Conservation (phyloP, 30 jellyfish, hydroid and myxozoan species). For the Haliclystus octoradiatus region DNA sequence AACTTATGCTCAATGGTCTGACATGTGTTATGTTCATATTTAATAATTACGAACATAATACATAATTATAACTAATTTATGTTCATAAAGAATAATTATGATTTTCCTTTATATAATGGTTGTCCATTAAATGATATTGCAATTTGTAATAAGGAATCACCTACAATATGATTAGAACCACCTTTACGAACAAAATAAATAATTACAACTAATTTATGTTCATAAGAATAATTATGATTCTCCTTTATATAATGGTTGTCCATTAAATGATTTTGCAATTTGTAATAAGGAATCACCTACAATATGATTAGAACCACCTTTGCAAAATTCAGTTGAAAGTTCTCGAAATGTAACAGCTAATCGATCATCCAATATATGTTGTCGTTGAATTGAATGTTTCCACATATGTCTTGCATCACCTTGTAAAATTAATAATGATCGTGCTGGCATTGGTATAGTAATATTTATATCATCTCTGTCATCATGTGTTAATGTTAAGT, state of each 20-base stretch:
- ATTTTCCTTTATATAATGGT: background rate
- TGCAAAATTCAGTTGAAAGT: slow-evolving; percentile 29
- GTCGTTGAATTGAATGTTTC: slow-evolving; percentile 64
- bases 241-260: slow-evolving; percentile 9
- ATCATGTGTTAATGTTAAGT: slow-evolving; percentile 50
- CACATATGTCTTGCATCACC: slow-evolving; percentile 72
- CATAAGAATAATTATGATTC: no score
- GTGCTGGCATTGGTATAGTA: slow-evolving; percentile 66
- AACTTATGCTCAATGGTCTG: no score
- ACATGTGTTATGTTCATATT: no score
- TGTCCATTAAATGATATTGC: slow-evolving; percentile 54
- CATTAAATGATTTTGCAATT: slow-evolving; percentile 48
- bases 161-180: slow-evolving; percentile 25
- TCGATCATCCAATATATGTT: slow-evolving; percentile 31
- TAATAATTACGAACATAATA: no score
- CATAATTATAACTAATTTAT: no score
- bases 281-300: slow-evolving; percentile 36
- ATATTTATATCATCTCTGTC: slow-evolving; percentile 6
- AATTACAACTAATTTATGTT: no score
- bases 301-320: slow-evolving; percentile 15
- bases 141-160: slow-evolving; percentile 28
- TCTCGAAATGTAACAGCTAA: slow-evolving; percentile 92
- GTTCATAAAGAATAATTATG: no score
- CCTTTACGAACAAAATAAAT: no score
- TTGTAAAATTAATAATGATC: slow-evolving; percentile 62